Evolutionary conservation across 2,888 invertebrate genomes (phyloP).

Genomic region (Oscheius sp.): DNA sequence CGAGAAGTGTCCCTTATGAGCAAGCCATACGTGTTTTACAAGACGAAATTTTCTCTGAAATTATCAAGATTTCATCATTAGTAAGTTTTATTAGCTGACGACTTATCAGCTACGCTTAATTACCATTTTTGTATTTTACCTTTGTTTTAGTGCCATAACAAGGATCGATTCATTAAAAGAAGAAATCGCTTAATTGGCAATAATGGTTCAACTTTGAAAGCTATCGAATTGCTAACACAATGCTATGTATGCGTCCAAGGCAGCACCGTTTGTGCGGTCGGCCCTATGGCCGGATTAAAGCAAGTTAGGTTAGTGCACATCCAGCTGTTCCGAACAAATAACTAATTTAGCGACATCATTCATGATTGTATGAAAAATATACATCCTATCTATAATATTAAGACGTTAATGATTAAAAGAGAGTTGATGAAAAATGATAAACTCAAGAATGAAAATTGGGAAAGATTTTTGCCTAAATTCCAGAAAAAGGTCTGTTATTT

Average conservation of each 20-base stretch:
- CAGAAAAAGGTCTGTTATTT: conserved; percentile 82
- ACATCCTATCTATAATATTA: conserved; percentile 96
- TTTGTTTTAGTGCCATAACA: conserved; percentile 62
- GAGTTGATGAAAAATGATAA: conserved; percentile 93
- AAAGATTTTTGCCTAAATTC: conserved; percentile 93
- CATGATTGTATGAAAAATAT: conserved; percentile 98
- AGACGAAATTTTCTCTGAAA: conserved; percentile 92
- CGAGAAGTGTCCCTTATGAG: conserved; percentile 95
- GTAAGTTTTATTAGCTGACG: conserved; percentile 76
- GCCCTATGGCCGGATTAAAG: conserved; percentile 87
- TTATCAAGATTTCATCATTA: conserved; percentile 92
- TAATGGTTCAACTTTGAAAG: conserved; percentile 95
- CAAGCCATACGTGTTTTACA: conserved; percentile 83
- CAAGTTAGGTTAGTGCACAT: conserved; percentile 73
- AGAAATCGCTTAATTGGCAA: conserved; percentile 94
- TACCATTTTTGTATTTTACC: neutral
- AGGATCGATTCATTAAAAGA: conserved; percentile 92
- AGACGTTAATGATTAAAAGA: conserved; percentile 93
- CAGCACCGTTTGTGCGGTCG: conserved; percentile 94
- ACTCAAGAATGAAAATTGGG: conserved; percentile 93
- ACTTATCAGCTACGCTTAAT: neutral
- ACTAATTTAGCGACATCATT: conserved; percentile 80
- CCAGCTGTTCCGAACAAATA: neutral
- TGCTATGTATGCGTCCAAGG: conserved; percentile 91
- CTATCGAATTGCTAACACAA: conserved; percentile 92